These are phyloP conservation scores for Cydia pomonella DNA, from an alignment of 1,140 invertebrate species.

Conservation along the genomic window DNA sequence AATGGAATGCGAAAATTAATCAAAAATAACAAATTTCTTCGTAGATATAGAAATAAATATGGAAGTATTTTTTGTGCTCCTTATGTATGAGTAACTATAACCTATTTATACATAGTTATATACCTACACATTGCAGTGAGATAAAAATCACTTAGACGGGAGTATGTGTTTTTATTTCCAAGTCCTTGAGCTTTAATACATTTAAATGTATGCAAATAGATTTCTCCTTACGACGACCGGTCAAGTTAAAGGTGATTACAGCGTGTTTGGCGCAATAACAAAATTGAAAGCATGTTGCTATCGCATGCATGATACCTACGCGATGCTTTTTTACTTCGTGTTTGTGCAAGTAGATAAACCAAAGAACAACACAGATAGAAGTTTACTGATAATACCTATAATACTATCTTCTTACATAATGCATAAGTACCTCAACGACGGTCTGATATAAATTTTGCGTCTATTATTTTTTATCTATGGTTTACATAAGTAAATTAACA, in stretches of 20 bases:
- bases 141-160: not conserved
- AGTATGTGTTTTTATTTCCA: not conserved
- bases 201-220: constrained; percentile 26
- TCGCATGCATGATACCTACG: not conserved
- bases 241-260: constrained; percentile 25
- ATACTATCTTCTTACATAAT: not conserved
- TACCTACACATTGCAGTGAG: too few relatives aligned
- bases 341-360: not conserved
- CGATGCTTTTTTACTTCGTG: not conserved
- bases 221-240: constrained; percentile 12
- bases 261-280: not conserved
- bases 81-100: too few relatives aligned
- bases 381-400: not conserved
- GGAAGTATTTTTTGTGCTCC: too few relatives aligned
- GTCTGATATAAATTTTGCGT: not conserved
- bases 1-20: too few relatives aligned
- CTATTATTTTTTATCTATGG: too few relatives aligned
- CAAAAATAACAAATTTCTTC: too few relatives aligned
- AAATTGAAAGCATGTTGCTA: not conserved
- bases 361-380: not conserved
- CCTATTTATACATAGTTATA: too few relatives aligned
- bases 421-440: not conserved
- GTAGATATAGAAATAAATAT: too few relatives aligned
- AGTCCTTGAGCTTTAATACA: constrained; percentile 1
- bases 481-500: too few relatives aligned